phyloP scores from a whole-genome alignment of 2,888 invertebrate genomes.

The Eumacrocentrus americanus region DNA sequence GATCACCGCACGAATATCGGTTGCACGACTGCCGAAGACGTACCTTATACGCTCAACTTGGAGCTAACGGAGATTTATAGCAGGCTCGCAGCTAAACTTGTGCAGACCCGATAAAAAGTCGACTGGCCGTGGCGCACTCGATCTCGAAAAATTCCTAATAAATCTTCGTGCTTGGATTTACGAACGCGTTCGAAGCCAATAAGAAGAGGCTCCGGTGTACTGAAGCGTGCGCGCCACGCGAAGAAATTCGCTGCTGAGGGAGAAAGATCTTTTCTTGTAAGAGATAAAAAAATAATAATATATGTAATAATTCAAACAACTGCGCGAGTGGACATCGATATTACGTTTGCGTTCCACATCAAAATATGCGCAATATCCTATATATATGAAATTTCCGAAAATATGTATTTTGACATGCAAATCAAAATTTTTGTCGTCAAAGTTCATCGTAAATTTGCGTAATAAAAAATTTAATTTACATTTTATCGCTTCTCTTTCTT shows the following conservation, averaged over 20 bases:
- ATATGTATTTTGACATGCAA: no score
- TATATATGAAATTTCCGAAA: not conserved
- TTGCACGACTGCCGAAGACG: conserved; percentile 19
- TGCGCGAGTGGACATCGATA: not conserved
- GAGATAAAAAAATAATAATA: no score
- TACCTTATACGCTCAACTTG: conserved; percentile 29
- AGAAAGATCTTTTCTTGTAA: no score
- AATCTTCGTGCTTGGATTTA: conserved; percentile 37
- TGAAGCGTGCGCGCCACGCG: not conserved
- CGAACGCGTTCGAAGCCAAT: conserved; percentile 22
- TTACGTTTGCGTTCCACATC: not conserved
- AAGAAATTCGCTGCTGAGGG: not conserved
- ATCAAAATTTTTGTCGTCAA: not conserved
- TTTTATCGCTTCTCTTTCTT: not conserved
- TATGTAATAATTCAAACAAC: not conserved
- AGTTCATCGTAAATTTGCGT: not conserved
- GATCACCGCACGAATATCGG: not conserved
- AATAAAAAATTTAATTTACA: not conserved
- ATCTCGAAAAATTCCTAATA: conserved; percentile 38
- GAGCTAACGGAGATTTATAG: conserved; percentile 36
- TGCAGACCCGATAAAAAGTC: conserved; percentile 36
- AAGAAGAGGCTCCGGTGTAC: not conserved
- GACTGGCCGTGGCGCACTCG: conserved; percentile 24
- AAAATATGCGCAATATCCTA: not conserved
- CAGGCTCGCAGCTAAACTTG: conserved; percentile 34